Base-by-base conservation (phyloP, 2,888 invertebrate species). In the Odontocerum albicorne region DNA sequence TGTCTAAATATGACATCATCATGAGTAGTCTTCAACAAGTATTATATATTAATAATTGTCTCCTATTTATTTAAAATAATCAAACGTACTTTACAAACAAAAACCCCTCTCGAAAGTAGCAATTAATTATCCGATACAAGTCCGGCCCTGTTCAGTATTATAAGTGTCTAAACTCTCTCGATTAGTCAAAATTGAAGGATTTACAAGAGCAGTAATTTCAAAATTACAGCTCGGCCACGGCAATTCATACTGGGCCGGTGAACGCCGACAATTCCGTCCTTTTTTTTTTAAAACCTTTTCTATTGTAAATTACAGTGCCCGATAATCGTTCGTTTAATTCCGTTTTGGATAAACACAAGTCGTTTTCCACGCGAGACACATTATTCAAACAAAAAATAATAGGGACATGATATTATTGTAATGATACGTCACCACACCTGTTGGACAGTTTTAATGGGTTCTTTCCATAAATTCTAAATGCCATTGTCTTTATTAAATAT, bases 301-400 rank as follows among this genome's bases (percentile, higher is more conserved):
- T 59, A 59, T 59, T 40, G 39, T 49, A 59, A 59, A 59, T 55
- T 59, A 59, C 38, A 55, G 59, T 47, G 38, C 42, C 52, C 33
- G 32, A 36, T 59, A 59, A 59, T 52, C 32, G 59, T 44, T 38
- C 59, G 59, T 55, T 59, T 59, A 59, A 51, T 47, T 32, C 55
- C 46, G 40, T 35, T 31, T 45, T 43, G 20, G 27, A 49, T 22
- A 45, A 52, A 45, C 33, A 45, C 45, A 33, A 22, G 40, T n/a
- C 19, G 35, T 27, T 46, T 21, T 40, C 51, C 56, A 56, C 56
- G 56, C 56, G 42, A 56, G 56, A 40, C 51, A 56, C 56, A 56
- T 51, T 51, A 56, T 56, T 56, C 39, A 38, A 31, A 35, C 12
- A 51, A 51, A 46, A 45, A 27, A 31, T 39, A 46, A 15, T 17